phyloP scores from a whole-genome alignment of 2,113 vertebrate genomes.

The Embiotoca jacksoni region DNA sequence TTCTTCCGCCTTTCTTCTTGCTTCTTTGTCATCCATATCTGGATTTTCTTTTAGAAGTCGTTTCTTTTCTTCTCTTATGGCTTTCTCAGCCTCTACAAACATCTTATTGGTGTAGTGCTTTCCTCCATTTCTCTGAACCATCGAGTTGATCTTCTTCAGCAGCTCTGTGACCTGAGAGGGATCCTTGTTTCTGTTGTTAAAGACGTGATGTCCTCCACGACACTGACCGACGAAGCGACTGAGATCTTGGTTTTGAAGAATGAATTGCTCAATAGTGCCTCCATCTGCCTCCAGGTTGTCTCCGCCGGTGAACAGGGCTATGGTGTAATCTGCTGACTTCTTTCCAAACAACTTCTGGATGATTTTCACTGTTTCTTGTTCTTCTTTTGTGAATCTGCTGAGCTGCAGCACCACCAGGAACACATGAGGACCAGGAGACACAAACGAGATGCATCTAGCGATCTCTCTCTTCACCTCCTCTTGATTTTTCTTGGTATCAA shows the following conservation, averaged over 20 bases:
- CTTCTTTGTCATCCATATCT: no score
- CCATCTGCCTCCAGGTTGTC: accelerated
- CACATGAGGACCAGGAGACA: no score
- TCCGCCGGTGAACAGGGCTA: constrained; percentile 28
- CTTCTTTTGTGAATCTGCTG: neutral
- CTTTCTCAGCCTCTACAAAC: no score
- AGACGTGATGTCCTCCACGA: constrained; percentile 14
- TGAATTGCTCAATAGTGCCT: neutral
- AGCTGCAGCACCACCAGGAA: neutral
- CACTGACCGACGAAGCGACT: neutral
- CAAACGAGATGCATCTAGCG: no score
- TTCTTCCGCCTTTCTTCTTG: neutral
- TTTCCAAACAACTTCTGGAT: constrained; percentile 11
- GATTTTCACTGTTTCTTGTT: neutral
- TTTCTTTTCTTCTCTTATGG: no score
- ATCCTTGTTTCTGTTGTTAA: constrained; percentile 6
- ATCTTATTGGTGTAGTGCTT: no score
- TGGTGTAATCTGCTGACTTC: accelerated
- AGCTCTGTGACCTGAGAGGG: neutral
- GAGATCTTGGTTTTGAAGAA: neutral
- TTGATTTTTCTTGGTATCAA: no score
- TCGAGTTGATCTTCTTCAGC: no score
- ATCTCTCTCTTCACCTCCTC: no score
- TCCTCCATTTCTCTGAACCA: no score
- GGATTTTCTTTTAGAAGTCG: no score